Conservation (phyloP, 2,797 vertebrate species). For the Heliangelus exortis region DNA sequence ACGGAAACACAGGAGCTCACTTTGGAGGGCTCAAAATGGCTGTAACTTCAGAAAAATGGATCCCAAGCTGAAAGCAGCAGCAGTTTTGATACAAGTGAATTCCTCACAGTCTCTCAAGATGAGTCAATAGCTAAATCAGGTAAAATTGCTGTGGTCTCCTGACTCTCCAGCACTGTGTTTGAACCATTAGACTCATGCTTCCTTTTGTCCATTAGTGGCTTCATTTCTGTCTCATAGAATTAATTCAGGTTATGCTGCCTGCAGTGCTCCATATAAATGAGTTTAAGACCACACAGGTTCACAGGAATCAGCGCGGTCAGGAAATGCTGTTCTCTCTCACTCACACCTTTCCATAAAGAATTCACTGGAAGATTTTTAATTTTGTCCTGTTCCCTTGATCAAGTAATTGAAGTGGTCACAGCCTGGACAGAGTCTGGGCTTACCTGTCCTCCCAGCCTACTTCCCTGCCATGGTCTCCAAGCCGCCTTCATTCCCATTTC, state of each 20-base stretch:
- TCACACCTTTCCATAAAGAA: neutral
- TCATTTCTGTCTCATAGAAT: slow-evolving; percentile 63
- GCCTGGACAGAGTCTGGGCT: neutral
- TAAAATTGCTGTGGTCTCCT: slow-evolving; percentile 65
- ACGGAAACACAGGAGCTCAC: neutral
- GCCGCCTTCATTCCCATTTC: neutral
- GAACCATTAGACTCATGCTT: slow-evolving; percentile 66
- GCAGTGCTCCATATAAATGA: slow-evolving; percentile 56
- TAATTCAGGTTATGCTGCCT: slow-evolving; percentile 62
- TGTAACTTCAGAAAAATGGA: neutral
- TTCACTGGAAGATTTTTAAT: slow-evolving; percentile 21
- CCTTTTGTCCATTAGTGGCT: slow-evolving; percentile 63
- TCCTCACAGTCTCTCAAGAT: slow-evolving; percentile 31
- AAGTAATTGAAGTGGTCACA: neutral
- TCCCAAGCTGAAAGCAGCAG: neutral
- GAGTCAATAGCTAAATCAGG: slow-evolving; percentile 60
- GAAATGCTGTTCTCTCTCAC: slow-evolving; percentile 25
- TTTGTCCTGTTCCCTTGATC: neutral
- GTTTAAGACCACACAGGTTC: slow-evolving; percentile 55
- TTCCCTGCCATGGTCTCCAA: neutral
- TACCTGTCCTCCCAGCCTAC: neutral
- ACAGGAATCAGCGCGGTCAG: neutral
- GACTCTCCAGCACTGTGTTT: slow-evolving; percentile 51
- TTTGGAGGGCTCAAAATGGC: neutral
- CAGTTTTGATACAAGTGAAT: slow-evolving; percentile 12